phyloP scores from a whole-genome alignment of 2,888 invertebrate genomes.

The Sarcophaga subvicina region DNA sequence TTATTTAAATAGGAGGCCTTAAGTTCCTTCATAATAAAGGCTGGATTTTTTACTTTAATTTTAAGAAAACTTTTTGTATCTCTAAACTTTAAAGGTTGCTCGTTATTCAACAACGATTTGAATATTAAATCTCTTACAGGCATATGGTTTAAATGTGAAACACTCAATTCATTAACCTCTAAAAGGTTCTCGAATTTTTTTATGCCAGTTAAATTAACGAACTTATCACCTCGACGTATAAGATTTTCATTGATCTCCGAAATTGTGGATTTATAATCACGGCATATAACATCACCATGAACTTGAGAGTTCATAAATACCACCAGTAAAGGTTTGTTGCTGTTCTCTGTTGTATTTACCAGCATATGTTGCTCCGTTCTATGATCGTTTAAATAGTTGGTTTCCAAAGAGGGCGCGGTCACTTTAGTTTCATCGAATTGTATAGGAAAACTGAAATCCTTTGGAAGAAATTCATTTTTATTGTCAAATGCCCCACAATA shows the following conservation, averaged over 20 bases:
- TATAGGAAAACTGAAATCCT: conserved; percentile 71
- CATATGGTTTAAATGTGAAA: conserved; percentile 71
- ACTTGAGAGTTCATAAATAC: conserved; percentile 76
- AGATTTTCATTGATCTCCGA: conserved; percentile 72
- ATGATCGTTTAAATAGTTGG: conserved; percentile 72
- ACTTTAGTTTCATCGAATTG: conserved; percentile 74
- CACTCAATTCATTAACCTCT: conserved; percentile 65
- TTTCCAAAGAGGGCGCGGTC: conserved; percentile 70
- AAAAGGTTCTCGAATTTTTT: conserved; percentile 74
- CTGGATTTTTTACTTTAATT: conserved; percentile 70
- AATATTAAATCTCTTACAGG: conserved; percentile 72
- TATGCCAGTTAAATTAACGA: conserved; percentile 72
- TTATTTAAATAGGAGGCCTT: conserved; percentile 72
- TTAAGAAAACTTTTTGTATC: conserved; percentile 73
- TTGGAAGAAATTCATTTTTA: conserved; percentile 4
- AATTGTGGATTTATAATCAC: conserved; percentile 73
- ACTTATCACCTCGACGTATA: conserved; percentile 73
- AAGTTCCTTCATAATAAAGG: conserved; percentile 67
- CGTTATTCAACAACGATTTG: conserved; percentile 60
- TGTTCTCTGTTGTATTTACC: conserved; percentile 17
- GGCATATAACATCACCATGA: conserved; percentile 72
- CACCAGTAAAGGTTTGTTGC: conserved; percentile 64
- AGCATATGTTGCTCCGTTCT: conserved; percentile 73
- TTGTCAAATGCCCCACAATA: not conserved
- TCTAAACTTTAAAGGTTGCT: conserved; percentile 63